A percentile compares a stretch with the other conserved stretches of the same genome.
Conservation (phyloP, 2,113 vertebrate species). For the Pelecanus crispus region DNA sequence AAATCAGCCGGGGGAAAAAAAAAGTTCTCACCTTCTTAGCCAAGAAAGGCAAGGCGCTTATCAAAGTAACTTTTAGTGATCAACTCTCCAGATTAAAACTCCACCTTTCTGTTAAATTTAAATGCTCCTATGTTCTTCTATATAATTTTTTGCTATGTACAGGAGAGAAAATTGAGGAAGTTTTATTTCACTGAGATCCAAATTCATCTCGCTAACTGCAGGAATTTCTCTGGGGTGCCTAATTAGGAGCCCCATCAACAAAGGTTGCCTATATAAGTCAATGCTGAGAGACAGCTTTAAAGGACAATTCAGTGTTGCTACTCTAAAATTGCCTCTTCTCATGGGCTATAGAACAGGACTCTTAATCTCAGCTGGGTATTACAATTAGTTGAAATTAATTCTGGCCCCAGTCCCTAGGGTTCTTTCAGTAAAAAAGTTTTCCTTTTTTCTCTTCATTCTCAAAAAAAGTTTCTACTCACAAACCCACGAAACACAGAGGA, state of each 20-base stretch:
- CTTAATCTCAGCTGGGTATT: conserved; percentile 40
- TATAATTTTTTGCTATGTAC: background rate
- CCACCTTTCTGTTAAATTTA: background rate
- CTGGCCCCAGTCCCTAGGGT: background rate
- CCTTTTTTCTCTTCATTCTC: background rate
- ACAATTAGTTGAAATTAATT: conserved; percentile 46
- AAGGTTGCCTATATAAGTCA: conserved; percentile 24
- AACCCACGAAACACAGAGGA: background rate
- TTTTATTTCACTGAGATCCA: conserved; percentile 17
- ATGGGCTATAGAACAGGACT: conserved; percentile 15
- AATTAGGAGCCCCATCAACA: conserved; percentile 40
- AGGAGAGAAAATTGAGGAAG: background rate
- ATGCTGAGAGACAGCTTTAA: conserved; percentile 41
- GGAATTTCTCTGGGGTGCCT: conserved; percentile 47
- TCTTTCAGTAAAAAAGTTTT: background rate
- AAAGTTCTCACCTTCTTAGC: background rate
- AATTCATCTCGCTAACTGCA: conserved; percentile 40
- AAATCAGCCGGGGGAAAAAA: background rate
- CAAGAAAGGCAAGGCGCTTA: background rate
- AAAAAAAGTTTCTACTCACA: background rate
- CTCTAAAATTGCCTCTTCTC: conserved; percentile 39
- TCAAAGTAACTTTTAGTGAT: background rate
- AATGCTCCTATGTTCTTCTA: background rate
- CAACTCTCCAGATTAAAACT: background rate
- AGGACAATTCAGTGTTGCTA: conserved; percentile 29